Evolutionary conservation across 2,888 invertebrate species (phyloP).

Genomic region (Drosophila rellima): DNA sequence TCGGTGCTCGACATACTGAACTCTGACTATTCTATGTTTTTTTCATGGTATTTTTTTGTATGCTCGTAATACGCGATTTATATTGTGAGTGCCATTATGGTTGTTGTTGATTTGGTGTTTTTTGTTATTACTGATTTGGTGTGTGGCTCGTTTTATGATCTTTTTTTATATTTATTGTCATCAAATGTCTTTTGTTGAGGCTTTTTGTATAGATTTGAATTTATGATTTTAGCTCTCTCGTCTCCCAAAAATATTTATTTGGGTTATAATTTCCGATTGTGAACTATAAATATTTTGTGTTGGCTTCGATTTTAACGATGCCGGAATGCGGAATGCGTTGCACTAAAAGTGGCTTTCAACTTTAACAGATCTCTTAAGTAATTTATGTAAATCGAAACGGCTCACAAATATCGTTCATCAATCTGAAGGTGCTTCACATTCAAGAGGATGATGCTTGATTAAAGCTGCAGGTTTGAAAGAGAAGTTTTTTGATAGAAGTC

Average conservation of each 20-base stretch:
- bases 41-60: conserved; percentile 6
- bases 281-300: conserved; percentile 50
- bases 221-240: conserved; percentile 52
- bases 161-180: conserved; percentile 55
- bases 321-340: conserved; percentile 20
- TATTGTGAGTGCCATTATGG: conserved; percentile 24
- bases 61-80: conserved; percentile 30
- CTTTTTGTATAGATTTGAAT: conserved; percentile 49
- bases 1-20: neutral
- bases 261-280: conserved; percentile 57
- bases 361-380: conserved; percentile 15
- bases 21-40: neutral
- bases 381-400: conserved; percentile 29
- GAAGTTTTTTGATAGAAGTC: no score
- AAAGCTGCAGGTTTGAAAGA: no score
- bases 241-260: conserved; percentile 44
- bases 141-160: conserved; percentile 42
- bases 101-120: conserved; percentile 6
- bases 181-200: conserved; percentile 50
- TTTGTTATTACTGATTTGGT: conserved; percentile 25
- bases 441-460: neutral
- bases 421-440: neutral
- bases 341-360: conserved; percentile 27
- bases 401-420: conserved; percentile 18
- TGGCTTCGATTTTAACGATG: conserved; percentile 14